Conservation (phyloP, 2,797 vertebrate species). For the Falco cherrug region DNA sequence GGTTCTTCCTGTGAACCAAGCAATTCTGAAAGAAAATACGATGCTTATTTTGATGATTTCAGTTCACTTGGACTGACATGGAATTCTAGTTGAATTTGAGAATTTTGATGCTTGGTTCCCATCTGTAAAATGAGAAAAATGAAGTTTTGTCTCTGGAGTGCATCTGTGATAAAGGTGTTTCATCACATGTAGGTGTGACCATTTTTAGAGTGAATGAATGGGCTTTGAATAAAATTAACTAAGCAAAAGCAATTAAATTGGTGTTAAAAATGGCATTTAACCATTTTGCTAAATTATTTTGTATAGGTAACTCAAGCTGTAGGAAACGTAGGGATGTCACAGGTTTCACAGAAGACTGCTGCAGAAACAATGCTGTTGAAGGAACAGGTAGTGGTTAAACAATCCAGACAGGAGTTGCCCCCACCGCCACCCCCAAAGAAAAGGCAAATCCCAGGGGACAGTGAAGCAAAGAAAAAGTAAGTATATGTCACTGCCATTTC, state of each 20-base stretch:
- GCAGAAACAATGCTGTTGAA: slow-evolving; percentile 68
- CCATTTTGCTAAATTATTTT: not conserved
- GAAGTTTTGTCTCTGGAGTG: not conserved
- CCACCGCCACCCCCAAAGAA: slow-evolving; percentile 90
- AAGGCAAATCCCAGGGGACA: slow-evolving; percentile 86
- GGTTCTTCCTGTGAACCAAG: not conserved
- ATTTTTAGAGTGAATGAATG: not conserved
- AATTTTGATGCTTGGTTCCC: not conserved
- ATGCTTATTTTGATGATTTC: not conserved
- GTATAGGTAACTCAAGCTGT: slow-evolving; percentile 90
- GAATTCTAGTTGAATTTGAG: not conserved
- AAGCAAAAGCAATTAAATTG: not conserved
- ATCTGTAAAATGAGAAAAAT: not conserved
- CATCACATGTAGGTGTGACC: not conserved
- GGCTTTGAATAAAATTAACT: not conserved
- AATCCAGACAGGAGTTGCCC: slow-evolving; percentile 80
- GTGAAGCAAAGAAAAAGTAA: slow-evolving; percentile 87
- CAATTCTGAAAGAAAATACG: not conserved
- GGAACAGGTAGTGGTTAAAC: slow-evolving; percentile 61
- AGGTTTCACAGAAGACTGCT: slow-evolving; percentile 77
- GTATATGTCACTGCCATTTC: not conserved
- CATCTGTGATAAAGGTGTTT: not conserved
- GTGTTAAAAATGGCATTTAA: not conserved
- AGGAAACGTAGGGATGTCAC: slow-evolving; percentile 81
- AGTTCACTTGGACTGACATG: not conserved